Evolutionary conservation across 2,113 vertebrate species (phyloP).

Genomic region (Ophiodon elongatus): DNA sequence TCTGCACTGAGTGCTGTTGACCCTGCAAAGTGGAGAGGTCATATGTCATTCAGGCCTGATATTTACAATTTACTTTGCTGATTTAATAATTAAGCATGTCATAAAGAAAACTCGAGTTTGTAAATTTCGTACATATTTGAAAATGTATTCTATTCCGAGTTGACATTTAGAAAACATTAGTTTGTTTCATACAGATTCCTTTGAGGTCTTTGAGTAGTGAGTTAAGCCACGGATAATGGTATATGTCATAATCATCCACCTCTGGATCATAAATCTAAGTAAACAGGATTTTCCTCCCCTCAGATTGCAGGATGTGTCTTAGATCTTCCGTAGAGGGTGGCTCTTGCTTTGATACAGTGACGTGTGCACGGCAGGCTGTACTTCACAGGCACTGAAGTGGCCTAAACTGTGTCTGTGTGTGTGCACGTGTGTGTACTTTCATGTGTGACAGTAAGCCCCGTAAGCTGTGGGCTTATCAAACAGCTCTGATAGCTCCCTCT

Average conservation of each 20-base stretch:
- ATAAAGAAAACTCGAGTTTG: not conserved
- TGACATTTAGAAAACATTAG: not conserved
- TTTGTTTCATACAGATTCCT: not conserved
- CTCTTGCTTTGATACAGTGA: constrained; percentile 54
- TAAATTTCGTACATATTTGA: not conserved
- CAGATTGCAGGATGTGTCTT: constrained; percentile 48
- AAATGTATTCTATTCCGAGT: not conserved
- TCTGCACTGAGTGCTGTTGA: not conserved
- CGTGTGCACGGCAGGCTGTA: constrained; percentile 33
- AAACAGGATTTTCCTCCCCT: constrained; percentile 53
- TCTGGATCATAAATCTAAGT: constrained; percentile 29
- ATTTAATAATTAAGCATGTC: not conserved
- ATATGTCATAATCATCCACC: constrained; percentile 15
- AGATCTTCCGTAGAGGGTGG: constrained; percentile 49
- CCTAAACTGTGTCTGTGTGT: constrained; percentile 42
- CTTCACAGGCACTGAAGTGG: constrained; percentile 62
- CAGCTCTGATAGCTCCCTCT: constrained; percentile 55
- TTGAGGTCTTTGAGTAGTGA: too few relatives aligned
- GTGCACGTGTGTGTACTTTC: constrained; percentile 52
- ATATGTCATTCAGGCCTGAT: not conserved
- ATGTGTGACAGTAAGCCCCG: constrained; percentile 67
- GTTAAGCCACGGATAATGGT: constrained; percentile 12
- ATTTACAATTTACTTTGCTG: not conserved
- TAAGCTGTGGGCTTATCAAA: constrained; percentile 73
- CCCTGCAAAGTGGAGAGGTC: not conserved